Base-by-base conservation (phyloP, 2,888 invertebrate species). In the Ommatoiulus sabulosus region DNA sequence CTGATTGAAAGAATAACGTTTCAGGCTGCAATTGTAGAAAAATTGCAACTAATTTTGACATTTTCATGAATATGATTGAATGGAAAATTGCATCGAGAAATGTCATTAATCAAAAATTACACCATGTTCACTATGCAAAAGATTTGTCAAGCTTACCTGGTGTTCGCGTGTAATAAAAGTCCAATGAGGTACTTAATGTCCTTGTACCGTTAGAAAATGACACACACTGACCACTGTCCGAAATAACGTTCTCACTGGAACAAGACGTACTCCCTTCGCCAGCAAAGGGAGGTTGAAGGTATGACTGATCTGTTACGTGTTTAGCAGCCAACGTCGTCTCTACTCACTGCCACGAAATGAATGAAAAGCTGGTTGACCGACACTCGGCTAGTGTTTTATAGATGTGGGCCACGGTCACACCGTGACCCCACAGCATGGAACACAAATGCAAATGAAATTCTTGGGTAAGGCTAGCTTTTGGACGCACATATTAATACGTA, bases 201-300 rank as follows among this genome's bases (percentile, higher is more conserved):
- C n/a, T 24, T 72, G 20, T 20, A 10, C 72, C 72, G 72, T 72
- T 72, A 72, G 24, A 72, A 72, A 72, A 72, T 24, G 7, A 24
- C 72, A 72, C 72, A 72, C 72, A 72, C 72, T 72, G 72, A 72
- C 72, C 72, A 72, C 72, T 72, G 72, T 72, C 72, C 72, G 20
- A 72, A 24, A 24, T 72, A 24, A 8, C 6, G 72, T 24, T 72
- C 24, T 72, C 72, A 72, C 24, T 10, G n/a, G 20, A 72, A 20
- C 72, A 72, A 72, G 24, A 72, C 24, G n/a, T 72, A 20, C 72
- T 72, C 72, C 72, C 72, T 72, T 72, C 72, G 72, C 72, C 72
- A 20, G 72, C 72, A 72, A 72, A 72, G 72, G 72, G 72, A 72
- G 72, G 72, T 72, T 20, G 10, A 10, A 72, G 8, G 24, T 63